Base-by-base conservation (phyloP, 2,888 invertebrate species). In the Lamellibrachia satsuma region DNA sequence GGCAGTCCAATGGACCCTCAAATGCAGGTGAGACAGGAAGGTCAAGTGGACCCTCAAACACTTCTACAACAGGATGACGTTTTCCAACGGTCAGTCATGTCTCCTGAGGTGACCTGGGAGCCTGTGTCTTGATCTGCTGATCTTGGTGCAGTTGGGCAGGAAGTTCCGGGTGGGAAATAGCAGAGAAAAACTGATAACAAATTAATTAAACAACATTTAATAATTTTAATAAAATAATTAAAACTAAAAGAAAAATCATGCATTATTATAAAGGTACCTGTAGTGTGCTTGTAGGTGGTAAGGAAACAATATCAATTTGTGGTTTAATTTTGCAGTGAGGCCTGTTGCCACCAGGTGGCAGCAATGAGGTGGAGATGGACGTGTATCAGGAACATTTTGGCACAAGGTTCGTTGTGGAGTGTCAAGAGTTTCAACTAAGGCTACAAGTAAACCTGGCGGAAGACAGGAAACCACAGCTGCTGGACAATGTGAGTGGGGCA, bases 361-460 rank as follows among this genome's bases (percentile, higher is more conserved):
- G 91, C 52, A 57, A 22, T 91, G 91, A 91, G n/a, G 91, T 22
- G 75, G 96, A 95, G 91, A 95, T 96, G 22, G 96, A 97, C 90
- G 96, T 97, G 15, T 97, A 96, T 97, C 98, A 98, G 95, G 98
- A 98, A 97, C 98, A 98, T 95, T 98, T 98, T 97, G 98, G 98
- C 94, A 98, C 98, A 96, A 97, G 98, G 95, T 97, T 99, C 95
- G 97, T 98, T 96, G 97, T 99, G 93, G 97, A 97, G 96, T 98
- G 98, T 96, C 98, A 98, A 95, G 98, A 98, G 95, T 97, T 98
- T 94, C 98, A 97, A 96, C 98, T 98, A 97, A 97, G 98, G 94
- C 97, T 99, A 94, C 98, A 98, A 97, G 98, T 98, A 93, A 98
- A 98, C 3, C 97, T 98, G 94, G 98, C 98, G 92, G 97, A 97